phyloP scores from a whole-genome alignment of 1,140 invertebrate genomes.

The Atta colombica region DNA sequence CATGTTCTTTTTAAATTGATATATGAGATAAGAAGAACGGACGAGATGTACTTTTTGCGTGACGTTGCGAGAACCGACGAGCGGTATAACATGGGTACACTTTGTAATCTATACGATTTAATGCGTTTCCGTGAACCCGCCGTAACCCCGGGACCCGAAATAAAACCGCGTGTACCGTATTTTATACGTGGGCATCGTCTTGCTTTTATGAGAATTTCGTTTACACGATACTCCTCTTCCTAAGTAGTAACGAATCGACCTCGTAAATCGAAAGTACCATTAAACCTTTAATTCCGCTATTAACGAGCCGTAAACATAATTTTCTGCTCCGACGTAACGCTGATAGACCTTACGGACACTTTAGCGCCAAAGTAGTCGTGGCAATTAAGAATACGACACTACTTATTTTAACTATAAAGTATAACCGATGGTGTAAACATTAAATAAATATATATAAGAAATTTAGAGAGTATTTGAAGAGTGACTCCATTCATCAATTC shows the following conservation, averaged over 20 bases:
- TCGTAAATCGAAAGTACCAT: slow-evolving; percentile 33
- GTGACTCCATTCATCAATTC: too few relatives aligned
- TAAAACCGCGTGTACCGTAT: slow-evolving; percentile 20
- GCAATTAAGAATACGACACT: not conserved
- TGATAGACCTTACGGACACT: not conserved
- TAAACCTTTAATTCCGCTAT: slow-evolving; percentile 48
- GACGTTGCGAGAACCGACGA: slow-evolving; percentile 2
- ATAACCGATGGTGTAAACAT: not conserved
- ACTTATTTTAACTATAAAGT: not conserved
- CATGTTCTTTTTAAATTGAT: slow-evolving; percentile 20
- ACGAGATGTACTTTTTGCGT: not conserved
- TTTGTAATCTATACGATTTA: slow-evolving; percentile 21
- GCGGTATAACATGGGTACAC: not conserved
- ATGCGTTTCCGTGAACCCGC: slow-evolving; percentile 15
- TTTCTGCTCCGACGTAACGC: slow-evolving; percentile 33
- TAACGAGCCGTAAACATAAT: slow-evolving; percentile 47
- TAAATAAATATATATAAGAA: too few relatives aligned
- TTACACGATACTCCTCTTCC: slow-evolving; percentile 19
- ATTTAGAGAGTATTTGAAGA: too few relatives aligned
- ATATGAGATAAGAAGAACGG: not conserved
- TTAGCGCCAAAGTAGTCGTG: not conserved
- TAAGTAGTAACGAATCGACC: slow-evolving; percentile 33
- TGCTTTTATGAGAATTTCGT: slow-evolving; percentile 46
- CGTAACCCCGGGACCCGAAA: slow-evolving; percentile 18
- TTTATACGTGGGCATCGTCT: slow-evolving; percentile 34